Percentiles rank a stretch among this genome's conserved stretches.
Conservation (phyloP, 2,888 invertebrate species). For the Lobophora halterata region DNA sequence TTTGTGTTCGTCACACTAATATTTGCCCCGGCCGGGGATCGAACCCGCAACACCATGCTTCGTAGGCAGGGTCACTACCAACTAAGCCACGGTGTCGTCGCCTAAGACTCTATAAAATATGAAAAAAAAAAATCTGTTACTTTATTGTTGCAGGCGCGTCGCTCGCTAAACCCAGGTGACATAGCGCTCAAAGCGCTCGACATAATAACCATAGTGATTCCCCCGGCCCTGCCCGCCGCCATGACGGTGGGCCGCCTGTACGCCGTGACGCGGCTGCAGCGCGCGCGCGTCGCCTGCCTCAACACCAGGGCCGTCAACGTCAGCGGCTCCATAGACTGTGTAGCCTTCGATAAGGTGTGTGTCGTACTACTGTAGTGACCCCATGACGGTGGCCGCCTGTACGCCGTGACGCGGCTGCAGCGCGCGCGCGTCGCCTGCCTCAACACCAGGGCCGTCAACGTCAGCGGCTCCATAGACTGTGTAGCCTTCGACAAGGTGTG, state of each 20-base stretch:
- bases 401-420: conserved; percentile 92
- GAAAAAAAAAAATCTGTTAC: conserved; percentile 1
- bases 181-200: conserved; percentile 91
- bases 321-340: conserved; percentile 92
- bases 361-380: neutral
- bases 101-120: too few species aligned
- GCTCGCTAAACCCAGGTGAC: conserved; percentile 81
- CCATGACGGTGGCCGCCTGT: conserved; percentile 97
- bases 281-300: conserved; percentile 92
- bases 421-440: conserved; percentile 92
- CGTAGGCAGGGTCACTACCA: too few species aligned
- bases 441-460: conserved; percentile 95
- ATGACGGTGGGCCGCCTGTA: conserved; percentile 97
- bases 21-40: too few species aligned
- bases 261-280: conserved; percentile 91
- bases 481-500: conserved; percentile 94
- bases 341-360: conserved; percentile 93
- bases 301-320: conserved; percentile 96
- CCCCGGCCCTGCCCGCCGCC: conserved; percentile 96
- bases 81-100: too few species aligned
- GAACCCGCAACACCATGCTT: too few species aligned
- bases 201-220: conserved; percentile 96
- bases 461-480: conserved; percentile 93
- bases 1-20: too few species aligned
- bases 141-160: conserved; percentile 72